Conservation (phyloP, 2,888 invertebrate genomes). For the Scelioninae gen. 1 region DNA sequence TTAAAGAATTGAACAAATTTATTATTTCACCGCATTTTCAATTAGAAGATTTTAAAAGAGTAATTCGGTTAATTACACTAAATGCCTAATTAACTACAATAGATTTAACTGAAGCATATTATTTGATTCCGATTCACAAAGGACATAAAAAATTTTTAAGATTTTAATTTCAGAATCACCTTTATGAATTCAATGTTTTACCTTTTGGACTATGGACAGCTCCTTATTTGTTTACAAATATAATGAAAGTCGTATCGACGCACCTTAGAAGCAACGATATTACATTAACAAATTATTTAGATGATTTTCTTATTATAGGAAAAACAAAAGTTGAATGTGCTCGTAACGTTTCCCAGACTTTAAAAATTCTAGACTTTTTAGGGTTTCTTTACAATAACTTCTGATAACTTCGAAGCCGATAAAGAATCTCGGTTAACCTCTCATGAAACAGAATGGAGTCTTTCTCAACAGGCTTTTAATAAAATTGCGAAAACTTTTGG, state of each 20-base stretch:
- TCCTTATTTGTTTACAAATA: slow-evolving; percentile 4
- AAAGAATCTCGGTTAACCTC: too few relatives aligned
- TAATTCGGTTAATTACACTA: slow-evolving; percentile 5
- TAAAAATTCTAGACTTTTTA: background rate
- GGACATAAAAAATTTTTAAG: background rate
- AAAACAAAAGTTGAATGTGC: background rate
- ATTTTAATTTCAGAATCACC: background rate
- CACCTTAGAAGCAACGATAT: background rate
- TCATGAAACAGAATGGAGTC: too few relatives aligned
- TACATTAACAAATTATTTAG: slow-evolving; percentile 1
- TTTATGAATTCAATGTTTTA: slow-evolving; percentile 17
- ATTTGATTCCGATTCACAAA: slow-evolving; percentile 2
- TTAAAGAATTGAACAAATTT: slow-evolving; percentile 14
- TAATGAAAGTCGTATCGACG: slow-evolving; percentile 4
- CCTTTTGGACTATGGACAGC: slow-evolving; percentile 17
- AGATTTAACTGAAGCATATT: slow-evolving; percentile 14
- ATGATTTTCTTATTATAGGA: slow-evolving; percentile 9
- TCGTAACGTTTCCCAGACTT: background rate
- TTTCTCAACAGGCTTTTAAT: too few relatives aligned
- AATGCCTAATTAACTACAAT: slow-evolving; percentile 2
- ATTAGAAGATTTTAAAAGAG: slow-evolving; percentile 17
- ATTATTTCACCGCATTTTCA: slow-evolving; percentile 17
- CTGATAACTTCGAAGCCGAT: too few relatives aligned
- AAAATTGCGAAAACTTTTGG: too few relatives aligned
- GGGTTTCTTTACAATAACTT: slow-evolving; percentile 1